These are phyloP conservation scores for Tachuris rubrigastra DNA, from an alignment of 2,113 vertebrate genomes.

Conservation along the genomic window DNA sequence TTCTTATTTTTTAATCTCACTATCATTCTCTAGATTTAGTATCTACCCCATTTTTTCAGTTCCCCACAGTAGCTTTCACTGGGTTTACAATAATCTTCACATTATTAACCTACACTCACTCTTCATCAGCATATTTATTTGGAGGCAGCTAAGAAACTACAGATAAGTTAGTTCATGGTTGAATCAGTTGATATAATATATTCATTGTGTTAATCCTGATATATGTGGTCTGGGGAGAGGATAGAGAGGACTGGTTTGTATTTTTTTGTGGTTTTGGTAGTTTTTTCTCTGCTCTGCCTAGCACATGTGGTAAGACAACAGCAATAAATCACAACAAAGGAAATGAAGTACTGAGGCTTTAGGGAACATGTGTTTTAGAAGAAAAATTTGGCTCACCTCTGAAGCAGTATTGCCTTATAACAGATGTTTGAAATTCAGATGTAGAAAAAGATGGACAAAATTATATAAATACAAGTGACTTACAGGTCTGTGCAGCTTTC, in stretches of 20 bases:
- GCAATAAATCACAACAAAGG: slow-evolving; percentile 76
- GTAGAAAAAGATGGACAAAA: slow-evolving; percentile 55
- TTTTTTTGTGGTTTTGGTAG: neutral
- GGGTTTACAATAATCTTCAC: slow-evolving; percentile 41
- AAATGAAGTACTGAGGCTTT: slow-evolving; percentile 58
- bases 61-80: slow-evolving; percentile 11
- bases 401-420: slow-evolving; percentile 64
- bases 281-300: slow-evolving; percentile 54
- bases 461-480: slow-evolving; percentile 51
- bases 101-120: slow-evolving; percentile 48
- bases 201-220: slow-evolving; percentile 56
- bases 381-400: slow-evolving; percentile 69
- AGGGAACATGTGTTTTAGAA: slow-evolving; percentile 68
- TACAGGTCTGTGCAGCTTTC: slow-evolving; percentile 41
- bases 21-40: neutral
- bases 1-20: neutral
- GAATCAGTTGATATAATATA: slow-evolving; percentile 30
- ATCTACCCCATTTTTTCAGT: slow-evolving; percentile 5
- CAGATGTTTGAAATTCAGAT: slow-evolving; percentile 61
- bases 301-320: slow-evolving; percentile 62
- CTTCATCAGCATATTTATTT: slow-evolving; percentile 43
- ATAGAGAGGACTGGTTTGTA: neutral
- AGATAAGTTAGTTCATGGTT: slow-evolving; percentile 41
- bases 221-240: slow-evolving; percentile 8
- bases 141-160: slow-evolving; percentile 67